These are phyloP conservation scores for Paguma larvata DNA, from an alignment of 2,797 vertebrate species.

Conservation along the genomic window DNA sequence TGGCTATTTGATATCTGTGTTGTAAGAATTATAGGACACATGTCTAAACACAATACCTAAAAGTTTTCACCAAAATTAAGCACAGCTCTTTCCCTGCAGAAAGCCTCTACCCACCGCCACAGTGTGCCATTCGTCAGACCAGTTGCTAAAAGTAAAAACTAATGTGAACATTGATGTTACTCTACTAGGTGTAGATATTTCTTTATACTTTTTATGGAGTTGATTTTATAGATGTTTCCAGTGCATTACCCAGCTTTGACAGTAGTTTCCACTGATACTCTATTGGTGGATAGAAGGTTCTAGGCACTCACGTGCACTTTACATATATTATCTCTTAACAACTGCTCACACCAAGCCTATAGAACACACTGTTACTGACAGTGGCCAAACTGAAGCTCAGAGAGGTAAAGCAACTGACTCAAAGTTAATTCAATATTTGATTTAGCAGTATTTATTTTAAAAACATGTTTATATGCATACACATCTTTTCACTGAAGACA, in stretches of 20 bases:
- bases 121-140: not conserved
- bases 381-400: not conserved
- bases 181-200: not conserved
- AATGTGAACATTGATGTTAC: not conserved
- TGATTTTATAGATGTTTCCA: not conserved
- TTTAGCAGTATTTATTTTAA: not conserved
- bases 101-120: not conserved
- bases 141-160: constrained; percentile 25
- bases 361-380: not conserved
- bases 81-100: not conserved
- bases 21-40: not conserved
- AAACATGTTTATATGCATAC: not conserved
- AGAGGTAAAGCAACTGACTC: not conserved
- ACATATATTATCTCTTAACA: not conserved
- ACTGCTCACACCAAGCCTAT: not conserved
- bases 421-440: not conserved
- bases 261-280: not conserved
- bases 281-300: not conserved
- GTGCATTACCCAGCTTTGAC: not conserved
- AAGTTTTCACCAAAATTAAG: not conserved
- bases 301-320: accelerated
- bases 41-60: not conserved
- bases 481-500: not conserved
- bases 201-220: not conserved
- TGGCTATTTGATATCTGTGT: constrained; percentile 38